Evolutionary conservation across 2,888 invertebrate genomes (phyloP), one percentile per base, ranked within the genome.

Genomic region (Clitarchus hookeri): DNA sequence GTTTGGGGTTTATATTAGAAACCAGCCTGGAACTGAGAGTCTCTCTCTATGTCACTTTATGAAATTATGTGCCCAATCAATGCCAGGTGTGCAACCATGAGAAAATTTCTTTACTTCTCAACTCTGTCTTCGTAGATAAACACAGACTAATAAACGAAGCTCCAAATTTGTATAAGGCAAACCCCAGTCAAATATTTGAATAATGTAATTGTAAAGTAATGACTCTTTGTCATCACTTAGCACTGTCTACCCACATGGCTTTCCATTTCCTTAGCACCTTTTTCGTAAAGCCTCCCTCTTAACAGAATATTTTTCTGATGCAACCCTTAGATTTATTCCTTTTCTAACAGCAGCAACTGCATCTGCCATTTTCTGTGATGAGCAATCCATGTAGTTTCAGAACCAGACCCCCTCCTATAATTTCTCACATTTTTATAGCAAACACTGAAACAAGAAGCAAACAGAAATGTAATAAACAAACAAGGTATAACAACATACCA

Each of bases 341-440:
- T 23, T 78, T 78, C 11, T 6, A 78, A 78, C n/a, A 19, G 78
- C 78, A 78, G 26, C 78, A 78, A 78, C 78, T 78, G 78, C 6
- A 78, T 78, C 78, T 78, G 78, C 78, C 78, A 78, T 78, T 78
- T 12, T n/a, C 4, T 78, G 78, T 78, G 78, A 23, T 26, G 78
- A 6, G 9, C 19, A 78, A 26, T 78, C 78, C 26, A 78, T 78
- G 78, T 78, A 78, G 78, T 11, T 78, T 23, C 16, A 2, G n/a
- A 78, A 78, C 78, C 78, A 78, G 78, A 23, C 26, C 78, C 19
- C 19, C 26, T 78, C n/a, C n/a, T n/a, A 78, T 78, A 78, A 78
- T 78, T 78, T 23, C 78, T 78, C 78, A 78, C 6, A 11, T 16
- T 78, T 78, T 78, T 78, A 23, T 78, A 78, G 26, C 26, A 25